Evolutionary conservation across 2,797 vertebrate genomes (phyloP).

Genomic region (Megaceryle alcyon): DNA sequence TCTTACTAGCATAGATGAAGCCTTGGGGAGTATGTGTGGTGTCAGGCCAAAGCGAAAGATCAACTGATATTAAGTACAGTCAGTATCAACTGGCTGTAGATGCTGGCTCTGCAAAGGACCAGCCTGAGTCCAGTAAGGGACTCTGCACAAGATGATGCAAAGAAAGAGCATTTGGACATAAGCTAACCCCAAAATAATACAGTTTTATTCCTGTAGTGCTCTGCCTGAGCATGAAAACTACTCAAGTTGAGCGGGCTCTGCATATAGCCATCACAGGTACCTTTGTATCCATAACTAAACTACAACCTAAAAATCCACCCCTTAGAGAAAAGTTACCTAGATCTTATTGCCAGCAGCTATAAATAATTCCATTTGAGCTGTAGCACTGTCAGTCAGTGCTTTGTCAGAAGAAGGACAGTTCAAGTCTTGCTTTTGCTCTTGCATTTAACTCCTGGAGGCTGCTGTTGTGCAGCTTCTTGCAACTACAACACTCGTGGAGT

Average conservation of each 20-base stretch:
- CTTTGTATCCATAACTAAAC: not conserved
- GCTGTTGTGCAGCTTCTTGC: not conserved
- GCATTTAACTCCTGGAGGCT: not conserved
- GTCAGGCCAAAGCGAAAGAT: not conserved
- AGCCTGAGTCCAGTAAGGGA: not conserved
- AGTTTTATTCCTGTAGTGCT: not conserved
- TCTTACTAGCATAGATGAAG: not conserved
- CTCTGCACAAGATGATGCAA: not conserved
- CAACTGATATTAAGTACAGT: not conserved
- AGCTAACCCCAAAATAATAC: not conserved
- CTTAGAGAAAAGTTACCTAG: not conserved
- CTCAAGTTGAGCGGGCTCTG: not conserved
- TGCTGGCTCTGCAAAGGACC: not conserved
- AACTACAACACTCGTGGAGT: not conserved
- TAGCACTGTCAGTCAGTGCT: fast-evolving
- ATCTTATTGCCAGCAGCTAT: not conserved
- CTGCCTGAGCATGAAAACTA: not conserved
- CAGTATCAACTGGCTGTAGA: not conserved
- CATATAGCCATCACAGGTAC: not conserved
- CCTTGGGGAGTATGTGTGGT: not conserved
- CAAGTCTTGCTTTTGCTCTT: not conserved
- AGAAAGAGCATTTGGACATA: not conserved
- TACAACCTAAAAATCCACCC: not conserved
- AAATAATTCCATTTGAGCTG: not conserved
- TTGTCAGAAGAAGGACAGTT: not conserved